These are phyloP conservation scores for Catagonus wagneri DNA, from an alignment of 2,113 vertebrate genomes.

Conservation along the genomic window DNA sequence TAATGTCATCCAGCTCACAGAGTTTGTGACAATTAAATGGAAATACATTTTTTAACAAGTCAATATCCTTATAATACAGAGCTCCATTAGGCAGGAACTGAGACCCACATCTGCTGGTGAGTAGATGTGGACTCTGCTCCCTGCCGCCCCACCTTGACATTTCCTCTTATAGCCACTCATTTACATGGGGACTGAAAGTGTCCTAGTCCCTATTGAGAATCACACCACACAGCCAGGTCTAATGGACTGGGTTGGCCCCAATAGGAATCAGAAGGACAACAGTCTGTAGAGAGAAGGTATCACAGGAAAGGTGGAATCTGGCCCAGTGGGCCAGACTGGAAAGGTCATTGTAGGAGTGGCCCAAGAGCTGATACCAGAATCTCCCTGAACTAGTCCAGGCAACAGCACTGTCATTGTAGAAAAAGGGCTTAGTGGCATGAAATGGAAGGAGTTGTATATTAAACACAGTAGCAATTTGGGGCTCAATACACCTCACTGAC, in stretches of 20 bases:
- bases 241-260: not conserved
- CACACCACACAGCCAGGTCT: not conserved
- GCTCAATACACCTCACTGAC: conserved; percentile 27
- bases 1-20: not conserved
- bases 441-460: not conserved
- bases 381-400: conserved; percentile 1
- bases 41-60: not conserved
- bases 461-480: not conserved
- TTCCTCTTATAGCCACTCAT: not conserved
- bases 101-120: not conserved
- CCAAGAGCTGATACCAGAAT: not conserved
- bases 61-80: not conserved
- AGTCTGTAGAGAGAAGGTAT: not conserved
- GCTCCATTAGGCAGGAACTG: not conserved
- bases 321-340: not conserved
- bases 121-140: not conserved
- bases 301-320: not conserved
- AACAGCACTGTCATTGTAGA: not conserved
- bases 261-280: not conserved
- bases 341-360: not conserved
- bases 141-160: not conserved
- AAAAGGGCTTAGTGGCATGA: conserved; percentile 10
- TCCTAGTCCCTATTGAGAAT: not conserved
- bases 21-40: not conserved
- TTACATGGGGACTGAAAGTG: not conserved